Evolutionary conservation across 2,113 vertebrate species (phyloP), one percentile per base, ranked within the genome.

Genomic region (Triplophysa siluroides): DNA sequence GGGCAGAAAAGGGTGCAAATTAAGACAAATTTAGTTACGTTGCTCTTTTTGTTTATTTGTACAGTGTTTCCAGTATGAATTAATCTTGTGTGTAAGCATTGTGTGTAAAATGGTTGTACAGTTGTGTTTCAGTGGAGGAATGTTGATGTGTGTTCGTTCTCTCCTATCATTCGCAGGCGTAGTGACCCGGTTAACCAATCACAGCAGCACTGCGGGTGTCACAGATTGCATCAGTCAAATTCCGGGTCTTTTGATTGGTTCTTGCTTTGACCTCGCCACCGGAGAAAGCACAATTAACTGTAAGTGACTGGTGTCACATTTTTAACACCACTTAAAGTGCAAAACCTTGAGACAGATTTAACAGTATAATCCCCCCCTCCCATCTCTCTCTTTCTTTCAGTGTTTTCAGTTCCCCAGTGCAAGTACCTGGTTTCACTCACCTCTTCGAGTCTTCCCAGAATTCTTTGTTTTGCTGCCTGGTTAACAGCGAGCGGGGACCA

Each of bases 161-260:
- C 83, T 87, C 85, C 73, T 81, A 86, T 89, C 84, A 84, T 33
- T 38, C 73, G 83, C 83, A 94, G 94, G 93, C 71, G 73, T 69
- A 12, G 86, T 91, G 81, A 92, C 90, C 86, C 90, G 86, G 71
- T 81, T 94, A 88, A 89, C 92, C 90, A 94, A 94, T 92, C 94
- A 94, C 91, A 91, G 90, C 87, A 91, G 87, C 78, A 82, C 89
- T 83, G 83, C 90, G 0, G 94, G 93, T 38, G 90, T 94, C 85
- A 93, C 92, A 75, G 94, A 94, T 83, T 93, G 92, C 79, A 88
- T 92, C 69, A 90, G 89, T 87, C 92, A 94, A 84, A 90, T 90
- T 41, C 88, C 88, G 23, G 90, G 93, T 52, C 84, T 94, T 78
- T 87, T 94, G 82, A 91, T 93, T 88, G 88, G 88, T 85, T 93